Evolutionary conservation across 2,113 vertebrate genomes (phyloP).

Genomic region (Felis catus): F.catus_Fca126_mat1.0 CM031416.1:55947001-55947500

Average conservation of each 20-base stretch:
- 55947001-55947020: not conserved
- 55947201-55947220: not conserved
- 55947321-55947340: not conserved
- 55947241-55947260: not conserved
- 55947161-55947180: not conserved
- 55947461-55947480: not conserved
- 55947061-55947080: not conserved
- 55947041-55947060: conserved; percentile 20
- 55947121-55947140: not conserved
- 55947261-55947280: not conserved
- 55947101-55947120: not conserved
- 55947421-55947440: not conserved
- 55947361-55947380: not conserved
- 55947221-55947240: not conserved
- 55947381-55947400: not conserved
- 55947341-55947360: not conserved
- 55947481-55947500: not conserved
- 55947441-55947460: not conserved
- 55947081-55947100: not conserved
- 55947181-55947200: not conserved
- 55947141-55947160: not conserved
- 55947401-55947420: not conserved
- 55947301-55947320: not conserved
- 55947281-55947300: not conserved
- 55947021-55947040: not conserved